Conservation (phyloP, 2,888 invertebrate species). For the Dorcus parallelipipedus region DNA sequence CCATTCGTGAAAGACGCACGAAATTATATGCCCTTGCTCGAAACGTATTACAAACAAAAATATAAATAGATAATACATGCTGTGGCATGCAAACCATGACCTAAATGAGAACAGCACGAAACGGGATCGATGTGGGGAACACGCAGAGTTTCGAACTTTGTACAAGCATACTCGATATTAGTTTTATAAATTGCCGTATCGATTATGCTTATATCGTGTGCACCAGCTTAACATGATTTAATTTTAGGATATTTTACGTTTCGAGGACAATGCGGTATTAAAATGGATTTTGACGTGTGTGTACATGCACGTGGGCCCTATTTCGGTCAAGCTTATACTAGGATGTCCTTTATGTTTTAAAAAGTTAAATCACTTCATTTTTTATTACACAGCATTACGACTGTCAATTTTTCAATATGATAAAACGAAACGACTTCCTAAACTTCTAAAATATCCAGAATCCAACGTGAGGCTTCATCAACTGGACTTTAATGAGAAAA, state of each 20-base stretch:
- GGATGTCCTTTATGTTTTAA: too few species aligned
- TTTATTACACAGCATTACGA: too few species aligned
- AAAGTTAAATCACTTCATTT: too few species aligned
- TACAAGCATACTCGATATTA: conserved; percentile 17
- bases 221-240: background rate
- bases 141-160: conserved; percentile 22
- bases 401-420: too few species aligned
- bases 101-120: conserved; percentile 24
- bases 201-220: conserved; percentile 8
- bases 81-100: conserved; percentile 26
- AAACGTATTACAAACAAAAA: conserved; percentile 7
- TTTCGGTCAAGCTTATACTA: too few species aligned
- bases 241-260: background rate
- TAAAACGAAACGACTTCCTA: too few species aligned
- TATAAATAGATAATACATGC: conserved; percentile 14
- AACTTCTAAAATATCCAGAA: too few species aligned
- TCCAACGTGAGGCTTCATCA: too few species aligned
- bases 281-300: too few species aligned
- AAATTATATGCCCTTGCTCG: conserved; percentile 4
- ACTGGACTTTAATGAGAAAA: too few species aligned
- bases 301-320: too few species aligned
- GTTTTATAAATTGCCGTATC: conserved; percentile 17
- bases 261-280: too few species aligned
- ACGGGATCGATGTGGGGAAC: conserved; percentile 23
- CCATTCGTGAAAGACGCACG: conserved; percentile 18